Conservation (phyloP, 1,140 invertebrate genomes). For the Drosophila melanogaster region DNA sequence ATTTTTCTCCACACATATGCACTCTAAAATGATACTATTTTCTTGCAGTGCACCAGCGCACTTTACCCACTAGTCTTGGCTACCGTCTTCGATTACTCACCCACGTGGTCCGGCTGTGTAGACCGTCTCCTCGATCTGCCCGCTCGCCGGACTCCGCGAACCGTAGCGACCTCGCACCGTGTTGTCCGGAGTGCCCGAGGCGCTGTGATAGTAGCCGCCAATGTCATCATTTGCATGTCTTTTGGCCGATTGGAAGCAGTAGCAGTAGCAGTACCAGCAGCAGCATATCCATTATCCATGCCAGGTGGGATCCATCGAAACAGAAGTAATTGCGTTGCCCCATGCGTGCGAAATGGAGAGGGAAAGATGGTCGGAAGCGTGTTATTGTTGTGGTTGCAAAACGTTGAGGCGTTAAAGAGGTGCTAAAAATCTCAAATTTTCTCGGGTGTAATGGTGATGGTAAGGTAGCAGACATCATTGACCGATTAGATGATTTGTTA, state of each 20-base stretch:
- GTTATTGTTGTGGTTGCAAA: constrained; percentile 63
- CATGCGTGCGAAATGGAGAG: constrained; percentile 49
- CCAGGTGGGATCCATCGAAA: constrained; percentile 26
- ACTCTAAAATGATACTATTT: background rate
- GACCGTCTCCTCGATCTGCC: constrained; percentile 87
- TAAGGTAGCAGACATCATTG: constrained; percentile 22
- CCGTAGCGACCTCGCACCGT: constrained; percentile 88
- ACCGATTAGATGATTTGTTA: constrained; percentile 64
- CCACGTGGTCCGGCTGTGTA: constrained; percentile 91
- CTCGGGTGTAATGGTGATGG: constrained; percentile 39
- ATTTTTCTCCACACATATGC: too few relatives aligned
- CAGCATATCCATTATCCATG: constrained; percentile 2
- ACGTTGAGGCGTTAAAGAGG: constrained; percentile 63
- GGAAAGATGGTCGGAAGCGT: constrained; percentile 38
- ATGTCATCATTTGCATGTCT: constrained; percentile 88
- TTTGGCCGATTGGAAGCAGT: constrained; percentile 5
- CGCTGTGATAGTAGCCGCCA: constrained; percentile 87
- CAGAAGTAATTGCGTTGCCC: constrained; percentile 64
- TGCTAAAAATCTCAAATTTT: constrained; percentile 55
- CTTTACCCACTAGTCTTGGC: constrained; percentile 16
- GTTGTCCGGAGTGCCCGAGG: constrained; percentile 86
- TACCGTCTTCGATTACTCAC: constrained; percentile 83
- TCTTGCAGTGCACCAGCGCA: constrained; percentile 29
- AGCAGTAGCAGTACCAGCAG: too few relatives aligned
- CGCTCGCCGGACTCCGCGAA: constrained; percentile 87